A percentile compares a stretch with the other conserved stretches of the same genome.
Evolutionary conservation across 2,797 vertebrate species (phyloP).

Genomic region (Takifugu rubripes): DNA sequence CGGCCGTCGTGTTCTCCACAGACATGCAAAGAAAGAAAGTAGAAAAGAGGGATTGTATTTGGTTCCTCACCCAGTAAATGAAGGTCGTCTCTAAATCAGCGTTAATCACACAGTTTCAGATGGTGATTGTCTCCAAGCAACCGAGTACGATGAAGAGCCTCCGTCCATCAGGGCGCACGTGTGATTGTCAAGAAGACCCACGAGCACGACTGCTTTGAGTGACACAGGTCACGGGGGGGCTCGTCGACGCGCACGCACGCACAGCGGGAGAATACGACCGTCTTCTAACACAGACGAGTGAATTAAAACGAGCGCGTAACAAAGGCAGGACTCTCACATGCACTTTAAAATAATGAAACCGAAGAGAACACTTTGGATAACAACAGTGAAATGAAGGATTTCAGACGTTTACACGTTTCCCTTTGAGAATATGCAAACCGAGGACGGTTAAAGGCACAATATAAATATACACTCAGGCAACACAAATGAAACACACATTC

Average conservation of each 20-base stretch:
- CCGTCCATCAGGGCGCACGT: no score
- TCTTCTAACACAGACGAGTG: constrained; percentile 44
- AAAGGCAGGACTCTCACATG: constrained; percentile 8
- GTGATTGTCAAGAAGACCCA: no score
- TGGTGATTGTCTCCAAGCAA: constrained; percentile 56
- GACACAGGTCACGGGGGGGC: no score
- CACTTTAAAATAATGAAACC: constrained; percentile 33
- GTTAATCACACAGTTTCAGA: neutral
- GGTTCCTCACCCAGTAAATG: constrained; percentile 1
- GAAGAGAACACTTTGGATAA: constrained; percentile 64
- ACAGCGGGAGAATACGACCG: neutral
- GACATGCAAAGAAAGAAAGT: constrained; percentile 38
- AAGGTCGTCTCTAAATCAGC: neutral
- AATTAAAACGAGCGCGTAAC: constrained; percentile 9
- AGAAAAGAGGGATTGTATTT: constrained; percentile 15
- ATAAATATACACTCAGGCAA: constrained; percentile 74
- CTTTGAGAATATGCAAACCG: constrained; percentile 69
- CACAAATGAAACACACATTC: constrained; percentile 68
- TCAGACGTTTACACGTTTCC: constrained; percentile 59
- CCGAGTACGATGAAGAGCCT: neutral
- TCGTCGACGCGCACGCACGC: no score
- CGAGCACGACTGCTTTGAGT: no score
- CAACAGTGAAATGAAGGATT: constrained; percentile 46
- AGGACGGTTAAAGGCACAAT: constrained; percentile 76
- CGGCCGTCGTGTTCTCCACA: neutral